Evolutionary conservation across 2,888 invertebrate genomes (phyloP).

Genomic region (Troides oblongomaculatus): DNA sequence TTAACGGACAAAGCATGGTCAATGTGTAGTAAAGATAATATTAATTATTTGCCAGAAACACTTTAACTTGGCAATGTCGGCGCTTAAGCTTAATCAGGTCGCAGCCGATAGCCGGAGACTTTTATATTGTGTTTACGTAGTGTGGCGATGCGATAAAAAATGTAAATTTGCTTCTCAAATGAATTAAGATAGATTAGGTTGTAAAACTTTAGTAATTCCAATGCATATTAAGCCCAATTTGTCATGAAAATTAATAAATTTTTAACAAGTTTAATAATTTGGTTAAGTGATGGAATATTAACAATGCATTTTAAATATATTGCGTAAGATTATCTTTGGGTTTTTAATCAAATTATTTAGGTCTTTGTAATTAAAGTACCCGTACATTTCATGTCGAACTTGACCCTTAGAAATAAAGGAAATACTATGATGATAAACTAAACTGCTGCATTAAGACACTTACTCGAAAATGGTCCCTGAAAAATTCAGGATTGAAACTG

Average conservation of each 20-base stretch:
- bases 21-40: conserved; percentile 24
- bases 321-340: no score
- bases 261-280: background rate
- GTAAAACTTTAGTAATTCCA: conserved; percentile 24
- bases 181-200: conserved; percentile 30
- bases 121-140: conserved; percentile 26
- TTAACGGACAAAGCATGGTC: conserved; percentile 3
- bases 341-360: no score
- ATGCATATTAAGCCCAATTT: conserved; percentile 14
- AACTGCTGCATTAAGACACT: no score
- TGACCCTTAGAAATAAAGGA: no score
- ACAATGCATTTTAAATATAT: no score
- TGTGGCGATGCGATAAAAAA: conserved; percentile 25
- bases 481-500: no score
- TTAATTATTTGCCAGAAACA: conserved; percentile 24
- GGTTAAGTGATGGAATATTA: no score
- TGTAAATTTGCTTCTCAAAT: conserved; percentile 28
- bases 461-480: no score
- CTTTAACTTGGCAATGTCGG: conserved; percentile 11
- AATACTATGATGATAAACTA: no score
- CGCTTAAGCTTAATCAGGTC: conserved; percentile 29
- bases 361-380: no score
- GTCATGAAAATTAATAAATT: background rate
- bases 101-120: conserved; percentile 26
- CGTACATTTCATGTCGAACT: no score